Percentiles rank a stretch among this genome's conserved stretches.
These are phyloP conservation scores for Mugil cephalus DNA, from an alignment of 2,113 vertebrate genomes.

Conservation along the genomic window DNA sequence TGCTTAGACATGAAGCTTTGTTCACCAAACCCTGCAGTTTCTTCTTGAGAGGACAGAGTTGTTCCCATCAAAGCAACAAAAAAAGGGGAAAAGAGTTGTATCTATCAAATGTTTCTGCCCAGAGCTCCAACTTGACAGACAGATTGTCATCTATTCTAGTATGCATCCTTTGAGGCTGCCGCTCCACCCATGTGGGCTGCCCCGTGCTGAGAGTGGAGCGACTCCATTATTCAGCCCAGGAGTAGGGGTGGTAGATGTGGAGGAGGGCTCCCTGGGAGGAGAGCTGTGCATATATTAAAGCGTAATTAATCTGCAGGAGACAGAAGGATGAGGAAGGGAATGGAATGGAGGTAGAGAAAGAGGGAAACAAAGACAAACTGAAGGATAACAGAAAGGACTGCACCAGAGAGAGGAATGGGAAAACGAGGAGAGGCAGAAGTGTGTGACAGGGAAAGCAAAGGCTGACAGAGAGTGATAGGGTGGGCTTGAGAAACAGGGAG, in stretches of 20 bases:
- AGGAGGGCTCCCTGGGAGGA: constrained; percentile 52
- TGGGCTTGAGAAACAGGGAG: constrained; percentile 26
- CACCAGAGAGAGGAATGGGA: constrained; percentile 39
- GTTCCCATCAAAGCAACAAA: neutral
- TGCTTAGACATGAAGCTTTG: neutral
- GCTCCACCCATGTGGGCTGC: constrained; percentile 56
- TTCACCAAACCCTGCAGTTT: neutral
- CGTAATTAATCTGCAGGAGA: constrained; percentile 72
- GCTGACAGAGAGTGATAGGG: constrained; percentile 60
- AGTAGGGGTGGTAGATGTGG: constrained; percentile 43
- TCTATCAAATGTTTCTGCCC: neutral
- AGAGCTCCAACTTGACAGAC: constrained; percentile 35
- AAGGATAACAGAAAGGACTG: constrained; percentile 22
- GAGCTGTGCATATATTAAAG: constrained; percentile 59
- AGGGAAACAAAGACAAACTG: constrained; percentile 33
- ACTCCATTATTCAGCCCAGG: constrained; percentile 39
- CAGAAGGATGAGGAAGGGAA: constrained; percentile 17
- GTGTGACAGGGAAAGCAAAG: constrained; percentile 34
- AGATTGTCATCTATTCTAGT: constrained; percentile 20
- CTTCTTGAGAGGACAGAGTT: neutral
- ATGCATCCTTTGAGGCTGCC: constrained; percentile 30
- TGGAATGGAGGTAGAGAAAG: neutral
- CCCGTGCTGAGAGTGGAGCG: constrained; percentile 44
- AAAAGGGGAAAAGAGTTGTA: neutral
- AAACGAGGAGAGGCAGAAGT: constrained; percentile 1